Evolutionary conservation across 2,113 vertebrate species (phyloP).

Genomic region (Centropus bengalensis): DNA sequence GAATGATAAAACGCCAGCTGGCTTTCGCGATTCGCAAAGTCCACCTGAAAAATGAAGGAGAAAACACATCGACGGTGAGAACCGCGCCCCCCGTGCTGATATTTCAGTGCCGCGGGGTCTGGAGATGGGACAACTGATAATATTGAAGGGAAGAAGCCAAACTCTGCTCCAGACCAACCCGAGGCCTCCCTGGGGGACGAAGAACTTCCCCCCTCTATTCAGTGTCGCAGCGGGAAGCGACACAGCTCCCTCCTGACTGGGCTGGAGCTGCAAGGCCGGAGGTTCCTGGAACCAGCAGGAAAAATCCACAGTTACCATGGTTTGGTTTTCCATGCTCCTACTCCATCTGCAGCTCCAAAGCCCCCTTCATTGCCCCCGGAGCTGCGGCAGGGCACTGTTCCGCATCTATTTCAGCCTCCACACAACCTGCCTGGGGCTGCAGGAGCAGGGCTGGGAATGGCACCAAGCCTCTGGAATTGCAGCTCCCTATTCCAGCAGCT

Average conservation of each 20-base stretch:
- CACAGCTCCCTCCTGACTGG: neutral
- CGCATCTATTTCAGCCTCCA: neutral
- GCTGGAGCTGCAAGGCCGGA: neutral
- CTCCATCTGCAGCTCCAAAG: neutral
- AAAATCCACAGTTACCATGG: neutral
- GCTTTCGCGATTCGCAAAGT: constrained; percentile 98
- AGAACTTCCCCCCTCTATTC: neutral
- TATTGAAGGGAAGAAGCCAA: neutral
- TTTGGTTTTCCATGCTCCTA: neutral
- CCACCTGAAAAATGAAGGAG: constrained; percentile 81
- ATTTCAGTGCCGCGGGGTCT: neutral
- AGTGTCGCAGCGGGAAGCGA: neutral
- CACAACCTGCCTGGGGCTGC: rapidly evolving
- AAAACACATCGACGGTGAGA: neutral
- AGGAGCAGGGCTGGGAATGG: neutral
- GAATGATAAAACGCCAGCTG: constrained; percentile 98
- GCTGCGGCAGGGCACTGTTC: neutral
- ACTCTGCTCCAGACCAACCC: neutral
- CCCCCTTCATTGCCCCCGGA: neutral
- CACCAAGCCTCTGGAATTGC: neutral
- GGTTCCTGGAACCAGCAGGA: constrained; percentile 2
- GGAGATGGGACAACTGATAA: neutral
- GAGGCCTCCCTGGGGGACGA: neutral
- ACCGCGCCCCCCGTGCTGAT: neutral
- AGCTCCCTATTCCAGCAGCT: neutral